Percentiles rank a stretch among this genome's conserved stretches.
Evolutionary conservation across 2,797 vertebrate species (phyloP).

Genomic region (Neoniphon sammara): DNA sequence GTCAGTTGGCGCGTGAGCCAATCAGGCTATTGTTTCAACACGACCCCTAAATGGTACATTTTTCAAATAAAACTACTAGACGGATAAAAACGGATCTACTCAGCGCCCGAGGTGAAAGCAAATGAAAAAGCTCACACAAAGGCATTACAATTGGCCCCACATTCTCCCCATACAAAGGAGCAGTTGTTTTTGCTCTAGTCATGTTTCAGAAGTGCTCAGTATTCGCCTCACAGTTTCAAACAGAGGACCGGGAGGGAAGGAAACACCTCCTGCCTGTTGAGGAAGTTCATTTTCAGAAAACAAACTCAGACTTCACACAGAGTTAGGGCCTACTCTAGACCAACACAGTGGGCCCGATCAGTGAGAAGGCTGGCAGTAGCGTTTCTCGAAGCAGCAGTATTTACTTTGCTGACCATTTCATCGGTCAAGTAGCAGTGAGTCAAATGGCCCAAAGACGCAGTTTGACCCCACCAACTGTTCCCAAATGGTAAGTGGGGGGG

Average conservation of each 20-base stretch:
- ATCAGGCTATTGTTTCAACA: constrained; percentile 36
- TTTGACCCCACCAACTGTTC: too few relatives aligned
- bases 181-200: constrained; percentile 81
- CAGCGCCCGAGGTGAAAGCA: constrained; percentile 47
- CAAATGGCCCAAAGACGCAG: neutral
- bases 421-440: constrained; percentile 8
- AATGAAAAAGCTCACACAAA: constrained; percentile 69
- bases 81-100: constrained; percentile 48
- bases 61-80: constrained; percentile 49
- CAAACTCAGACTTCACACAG: constrained; percentile 74
- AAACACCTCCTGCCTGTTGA: constrained; percentile 81
- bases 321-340: constrained; percentile 42
- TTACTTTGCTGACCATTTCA: constrained; percentile 44
- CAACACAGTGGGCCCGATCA: constrained; percentile 40
- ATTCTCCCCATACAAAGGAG: constrained; percentile 75
- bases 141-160: constrained; percentile 66
- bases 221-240: constrained; percentile 80
- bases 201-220: constrained; percentile 79
- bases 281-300: constrained; percentile 81
- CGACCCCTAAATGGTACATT: constrained; percentile 32
- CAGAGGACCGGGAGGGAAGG: constrained; percentile 75
- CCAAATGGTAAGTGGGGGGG: too few relatives aligned
- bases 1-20: constrained; percentile 42
- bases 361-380: constrained; percentile 33
- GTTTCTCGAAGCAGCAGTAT: constrained; percentile 43